Conservation (phyloP, 2,888 invertebrate species). For the Synanthedon vespiformis region DNA sequence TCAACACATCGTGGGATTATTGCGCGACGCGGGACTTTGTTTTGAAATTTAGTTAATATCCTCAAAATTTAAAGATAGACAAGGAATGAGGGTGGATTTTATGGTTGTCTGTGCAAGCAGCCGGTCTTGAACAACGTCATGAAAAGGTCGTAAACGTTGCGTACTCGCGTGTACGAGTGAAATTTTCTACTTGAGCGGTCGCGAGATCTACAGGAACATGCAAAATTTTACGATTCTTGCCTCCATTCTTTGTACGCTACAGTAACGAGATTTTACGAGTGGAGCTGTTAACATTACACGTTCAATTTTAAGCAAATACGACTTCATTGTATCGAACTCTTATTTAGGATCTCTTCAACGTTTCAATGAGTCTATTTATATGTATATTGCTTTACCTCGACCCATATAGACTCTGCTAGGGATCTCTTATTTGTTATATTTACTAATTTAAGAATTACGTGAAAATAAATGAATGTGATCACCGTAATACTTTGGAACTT, state of each 20-base stretch:
- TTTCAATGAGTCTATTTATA: background rate
- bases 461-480: too few species aligned
- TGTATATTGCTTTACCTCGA: too few species aligned
- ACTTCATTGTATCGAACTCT: background rate
- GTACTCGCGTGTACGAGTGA: conserved; percentile 43
- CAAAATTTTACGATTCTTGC: conserved; percentile 49
- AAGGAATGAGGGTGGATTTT: conserved; percentile 35
- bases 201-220: conserved; percentile 41
- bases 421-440: too few species aligned
- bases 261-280: conserved; percentile 29
- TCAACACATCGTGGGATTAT: too few species aligned
- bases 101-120: conserved; percentile 38
- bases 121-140: conserved; percentile 43
- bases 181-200: conserved; percentile 49
- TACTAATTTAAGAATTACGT: too few species aligned
- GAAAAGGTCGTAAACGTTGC: conserved; percentile 60
- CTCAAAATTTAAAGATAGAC: conserved; percentile 24
- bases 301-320: background rate
- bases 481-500: too few species aligned
- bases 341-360: background rate
- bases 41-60: conserved; percentile 13
- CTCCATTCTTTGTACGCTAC: conserved; percentile 19
- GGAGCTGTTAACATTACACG: conserved; percentile 17
- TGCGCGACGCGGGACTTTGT: background rate
- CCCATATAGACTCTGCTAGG: too few species aligned